Base-by-base conservation (phyloP, 1,140 invertebrate genomes). In the Apis laboriosa region DNA sequence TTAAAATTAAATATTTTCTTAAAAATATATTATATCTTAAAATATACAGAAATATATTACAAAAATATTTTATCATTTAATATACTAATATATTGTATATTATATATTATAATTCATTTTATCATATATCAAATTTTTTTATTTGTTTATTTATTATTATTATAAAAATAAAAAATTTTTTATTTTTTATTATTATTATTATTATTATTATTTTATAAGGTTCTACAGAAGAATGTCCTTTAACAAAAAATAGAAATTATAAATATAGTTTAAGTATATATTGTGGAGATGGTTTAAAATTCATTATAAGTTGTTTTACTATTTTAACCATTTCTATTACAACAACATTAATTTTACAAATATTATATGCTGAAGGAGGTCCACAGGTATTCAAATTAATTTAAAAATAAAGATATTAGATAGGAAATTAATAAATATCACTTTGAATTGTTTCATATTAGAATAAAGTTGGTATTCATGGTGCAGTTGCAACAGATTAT, bases 401-500 rank as follows among this genome's bases (percentile, higher is more conserved):
- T 60, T 64, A n/a, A 34, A 43, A 67, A 43, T 7, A 43, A 43
- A 53, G 56, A 9, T 55, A 72, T 49, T 56, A 15, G 12, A 9
- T 9, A 56, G 77, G 0, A 19, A 73, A 67, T 1, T 55, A 71
- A 43, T 85, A 83, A 77, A 63, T 24, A 24, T 77, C 53, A 66
- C 28, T 73, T 61, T 80, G 15, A 70, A 74, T 64, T 58, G 17
- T 75, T 12, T 73, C 63, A 51, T 83, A 43, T 70, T 43, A 93
- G 92, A 83, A 84, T 73, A 87, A 56, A 49, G 55, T 85, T 79
- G 95, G 95, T 75, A 95, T 95, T 17, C 96, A 97, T 94, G 97
- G 97, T 63, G 96, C 96, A 86, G 97, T 97, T 71, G 96, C 96
- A 9, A 96, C 96, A 58, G 97, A 97, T 86, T 96, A 95, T 89